Evolutionary conservation across 2,888 invertebrate genomes (phyloP), one percentile per base, ranked within the genome.

Genomic region (Loripinus fragilis): DNA sequence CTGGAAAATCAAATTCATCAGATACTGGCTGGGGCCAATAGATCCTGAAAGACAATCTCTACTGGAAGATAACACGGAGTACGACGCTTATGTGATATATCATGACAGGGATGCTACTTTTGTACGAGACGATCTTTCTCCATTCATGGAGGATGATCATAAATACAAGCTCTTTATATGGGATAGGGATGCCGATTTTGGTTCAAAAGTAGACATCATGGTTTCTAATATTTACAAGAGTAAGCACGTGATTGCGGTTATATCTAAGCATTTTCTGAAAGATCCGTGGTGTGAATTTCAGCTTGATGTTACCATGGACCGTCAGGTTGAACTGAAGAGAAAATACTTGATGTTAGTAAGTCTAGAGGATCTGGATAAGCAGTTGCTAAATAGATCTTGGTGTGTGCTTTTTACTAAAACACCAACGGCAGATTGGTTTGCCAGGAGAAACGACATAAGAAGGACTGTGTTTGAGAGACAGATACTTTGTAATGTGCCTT

Each of bases 241-340:
- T 15, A 52, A 33, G 23, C 67, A 80, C 25, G 30, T 74, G 5
- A 42, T 80, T 17, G 80, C 71, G 1, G 69, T 76, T 2, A 71
- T 80, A n/a, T 76, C 80, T 8, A 74, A 74, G 20, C 55, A 70
- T 28, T 67, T 76, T 33, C 25, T 77, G 20, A 74, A 64, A 20
- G 76, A 80, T 28, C 42, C 28, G 3, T 80, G 76, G 76, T 71
- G 71, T 25, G 48, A 65, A 8, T 80, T 80, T 60, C 80, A 76
- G 30, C 50, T 80, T 17, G 74, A 73, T 25, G 71, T 80, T 17
- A 74, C 76, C 0, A 45, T 74, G 23, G 74, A 74, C 33, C 50
- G 71, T 28, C 52, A 42, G 20, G 38, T 74, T 15, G 71, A 71
- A 48, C 38, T 55, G 17, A 48, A 60, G 15, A 33, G 64, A 8